phyloP scores from a whole-genome alignment of 2,113 vertebrate species.

The Gymnarchus niloticus region DNA sequence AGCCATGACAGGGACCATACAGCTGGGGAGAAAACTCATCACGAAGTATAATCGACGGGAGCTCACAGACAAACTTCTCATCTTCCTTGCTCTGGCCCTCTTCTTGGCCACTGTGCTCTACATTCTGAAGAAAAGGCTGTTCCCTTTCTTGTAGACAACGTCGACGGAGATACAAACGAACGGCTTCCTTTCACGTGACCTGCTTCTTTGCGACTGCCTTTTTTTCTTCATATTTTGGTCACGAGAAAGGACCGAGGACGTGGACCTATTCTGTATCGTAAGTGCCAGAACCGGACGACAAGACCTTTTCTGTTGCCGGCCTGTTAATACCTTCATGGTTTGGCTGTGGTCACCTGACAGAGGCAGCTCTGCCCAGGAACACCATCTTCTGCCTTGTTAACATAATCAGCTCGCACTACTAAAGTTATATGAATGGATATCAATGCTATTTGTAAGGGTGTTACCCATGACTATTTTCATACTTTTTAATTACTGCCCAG shows the following conservation, averaged over 20 bases:
- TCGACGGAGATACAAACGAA: neutral
- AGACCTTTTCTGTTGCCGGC: neutral
- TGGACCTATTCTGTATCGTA: neutral
- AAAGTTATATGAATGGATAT: neutral
- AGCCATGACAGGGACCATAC: slow-evolving; percentile 93
- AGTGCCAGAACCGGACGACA: neutral
- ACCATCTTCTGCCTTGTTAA: neutral
- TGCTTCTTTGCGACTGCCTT: neutral
- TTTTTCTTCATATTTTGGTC: neutral
- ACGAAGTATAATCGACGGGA: slow-evolving; percentile 95
- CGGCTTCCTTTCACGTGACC: neutral
- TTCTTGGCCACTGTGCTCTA: slow-evolving; percentile 92
- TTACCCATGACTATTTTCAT: neutral
- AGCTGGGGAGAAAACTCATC: slow-evolving; percentile 89
- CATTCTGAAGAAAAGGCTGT: slow-evolving; percentile 93
- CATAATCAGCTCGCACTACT: neutral
- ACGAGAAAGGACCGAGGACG: neutral
- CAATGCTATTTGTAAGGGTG: neutral
- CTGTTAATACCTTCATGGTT: neutral
- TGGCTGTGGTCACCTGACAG: neutral
- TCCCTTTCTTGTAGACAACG: slow-evolving; percentile 75
- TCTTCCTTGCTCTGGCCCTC: slow-evolving; percentile 87
- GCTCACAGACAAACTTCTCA: slow-evolving; percentile 92
- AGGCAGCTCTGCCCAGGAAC: neutral
- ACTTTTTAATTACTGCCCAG: neutral